Evolutionary conservation across 2,888 invertebrate species (phyloP).

Genomic region (Paralinhomoeus sp.): DNA sequence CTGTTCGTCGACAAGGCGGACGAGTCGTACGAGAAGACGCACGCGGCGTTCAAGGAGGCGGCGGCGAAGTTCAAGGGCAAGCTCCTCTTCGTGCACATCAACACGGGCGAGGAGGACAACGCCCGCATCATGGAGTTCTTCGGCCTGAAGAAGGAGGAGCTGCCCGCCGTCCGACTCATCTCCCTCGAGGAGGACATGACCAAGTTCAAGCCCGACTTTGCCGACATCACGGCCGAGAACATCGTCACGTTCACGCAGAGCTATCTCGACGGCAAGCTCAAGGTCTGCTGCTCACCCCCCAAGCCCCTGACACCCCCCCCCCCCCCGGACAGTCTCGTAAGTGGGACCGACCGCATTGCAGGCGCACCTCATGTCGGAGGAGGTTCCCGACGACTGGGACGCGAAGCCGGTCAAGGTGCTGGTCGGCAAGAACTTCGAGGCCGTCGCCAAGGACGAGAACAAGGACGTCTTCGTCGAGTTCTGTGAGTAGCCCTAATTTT

Average conservation of each 20-base stretch:
- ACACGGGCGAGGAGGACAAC: slow-evolving; percentile 83
- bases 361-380: slow-evolving; percentile 78
- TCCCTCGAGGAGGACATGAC: slow-evolving; percentile 87
- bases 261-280: slow-evolving; percentile 72
- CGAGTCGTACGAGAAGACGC: slow-evolving; percentile 54
- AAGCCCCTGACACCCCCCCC: too few relatives aligned
- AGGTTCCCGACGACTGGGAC: slow-evolving; percentile 89
- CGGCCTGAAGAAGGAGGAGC: slow-evolving; percentile 71
- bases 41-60: slow-evolving; percentile 52
- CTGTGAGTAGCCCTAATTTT: slow-evolving; percentile 32
- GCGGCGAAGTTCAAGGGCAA: slow-evolving; percentile 73
- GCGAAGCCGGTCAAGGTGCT: slow-evolving; percentile 61
- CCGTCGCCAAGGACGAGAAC: slow-evolving; percentile 56
- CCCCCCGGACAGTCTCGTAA: too few relatives aligned
- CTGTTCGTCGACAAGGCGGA: slow-evolving; percentile 70
- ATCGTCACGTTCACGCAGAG: slow-evolving; percentile 55
- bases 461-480: slow-evolving; percentile 95
- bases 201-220: slow-evolving; percentile 64
- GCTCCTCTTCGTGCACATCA: slow-evolving; percentile 80
- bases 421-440: slow-evolving; percentile 82
- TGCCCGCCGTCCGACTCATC: slow-evolving; percentile 42
- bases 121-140: slow-evolving; percentile 96
- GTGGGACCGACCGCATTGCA: slow-evolving; percentile 16
- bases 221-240: slow-evolving; percentile 43
- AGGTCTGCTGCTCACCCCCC: slow-evolving; percentile 29